Conservation (phyloP, 2,113 vertebrate species). For the Diadophis punctatus region DNA sequence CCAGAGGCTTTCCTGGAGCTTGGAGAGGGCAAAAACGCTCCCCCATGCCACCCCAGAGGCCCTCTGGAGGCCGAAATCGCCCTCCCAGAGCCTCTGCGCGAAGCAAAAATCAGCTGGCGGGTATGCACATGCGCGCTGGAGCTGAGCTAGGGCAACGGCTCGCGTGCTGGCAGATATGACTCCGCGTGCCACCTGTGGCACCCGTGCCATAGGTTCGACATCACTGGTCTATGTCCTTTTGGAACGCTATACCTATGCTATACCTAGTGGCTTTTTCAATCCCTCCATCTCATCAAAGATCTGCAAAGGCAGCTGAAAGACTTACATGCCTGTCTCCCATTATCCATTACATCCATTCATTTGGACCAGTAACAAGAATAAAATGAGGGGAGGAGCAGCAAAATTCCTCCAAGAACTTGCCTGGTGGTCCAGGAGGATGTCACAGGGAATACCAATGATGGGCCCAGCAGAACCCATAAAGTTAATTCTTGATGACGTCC, state of each 20-base stretch:
- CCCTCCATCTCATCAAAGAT: background rate
- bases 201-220: no score
- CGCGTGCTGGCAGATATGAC: no score
- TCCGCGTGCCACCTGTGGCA: no score
- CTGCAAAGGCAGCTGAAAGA: background rate
- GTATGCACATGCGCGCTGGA: no score
- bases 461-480: background rate
- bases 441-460: background rate
- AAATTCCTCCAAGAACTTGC: background rate
- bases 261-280: background rate
- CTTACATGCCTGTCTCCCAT: background rate
- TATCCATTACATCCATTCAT: background rate
- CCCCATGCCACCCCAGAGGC: no score
- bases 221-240: background rate
- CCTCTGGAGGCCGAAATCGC: no score
- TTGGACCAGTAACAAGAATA: background rate
- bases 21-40: no score
- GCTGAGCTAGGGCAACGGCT: no score
- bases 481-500: background rate
- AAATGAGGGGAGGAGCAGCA: background rate
- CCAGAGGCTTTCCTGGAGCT: no score
- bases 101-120: no score
- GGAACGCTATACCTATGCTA: background rate
- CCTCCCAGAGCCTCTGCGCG: no score
- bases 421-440: background rate